Conservation (phyloP, 2,113 vertebrate species). For the Sinocyclocheilus anshuiensis region DNA sequence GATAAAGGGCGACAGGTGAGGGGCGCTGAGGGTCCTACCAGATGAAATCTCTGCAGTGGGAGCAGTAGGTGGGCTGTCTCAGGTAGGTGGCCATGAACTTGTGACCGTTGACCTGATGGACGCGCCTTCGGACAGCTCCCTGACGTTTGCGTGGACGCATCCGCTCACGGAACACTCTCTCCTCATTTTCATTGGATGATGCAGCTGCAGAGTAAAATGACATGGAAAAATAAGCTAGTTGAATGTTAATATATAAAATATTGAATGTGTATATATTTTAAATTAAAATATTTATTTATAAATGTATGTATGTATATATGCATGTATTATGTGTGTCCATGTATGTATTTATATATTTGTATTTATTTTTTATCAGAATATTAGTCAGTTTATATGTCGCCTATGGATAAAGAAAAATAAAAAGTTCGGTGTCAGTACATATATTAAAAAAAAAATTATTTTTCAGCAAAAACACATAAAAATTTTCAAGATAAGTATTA, state of each 20-base stretch:
- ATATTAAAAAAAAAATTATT: no score
- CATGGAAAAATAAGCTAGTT: not conserved
- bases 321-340: no score
- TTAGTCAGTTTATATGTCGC: not conserved
- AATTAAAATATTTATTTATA: no score
- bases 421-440: not conserved
- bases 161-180: conserved; percentile 93
- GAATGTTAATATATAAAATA: no score
- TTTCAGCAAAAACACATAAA: no score
- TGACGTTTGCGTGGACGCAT: conserved; percentile 94
- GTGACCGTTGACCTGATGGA: conserved; percentile 98
- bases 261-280: not conserved
- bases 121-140: conserved; percentile 92
- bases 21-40: conserved; percentile 76
- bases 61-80: conserved; percentile 97
- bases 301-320: no score
- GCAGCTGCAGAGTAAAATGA: conserved; percentile 61
- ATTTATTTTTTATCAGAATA: not conserved
- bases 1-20: not conserved
- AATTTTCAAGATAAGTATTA: no score
- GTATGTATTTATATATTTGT: no score
- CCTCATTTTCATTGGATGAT: conserved; percentile 93
- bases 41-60: conserved; percentile 98
- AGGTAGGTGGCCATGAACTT: conserved; percentile 99
- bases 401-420: not conserved